Conservation (phyloP, 2,888 invertebrate species). For the Mimumesa dahlbomi region DNA sequence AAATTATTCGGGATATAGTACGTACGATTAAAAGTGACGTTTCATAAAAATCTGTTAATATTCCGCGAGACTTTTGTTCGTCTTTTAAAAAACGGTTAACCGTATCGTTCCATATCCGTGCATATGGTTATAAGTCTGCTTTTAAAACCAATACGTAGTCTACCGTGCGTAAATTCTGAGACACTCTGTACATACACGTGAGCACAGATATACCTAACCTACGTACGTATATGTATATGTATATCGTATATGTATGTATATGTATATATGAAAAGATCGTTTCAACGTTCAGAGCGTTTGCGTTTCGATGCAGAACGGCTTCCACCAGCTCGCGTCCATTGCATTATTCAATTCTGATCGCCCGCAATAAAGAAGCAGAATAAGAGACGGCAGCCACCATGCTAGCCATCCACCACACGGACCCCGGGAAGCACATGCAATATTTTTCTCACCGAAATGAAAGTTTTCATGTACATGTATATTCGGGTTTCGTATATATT, state of each 20-base stretch:
- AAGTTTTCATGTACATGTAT: constrained; percentile 30
- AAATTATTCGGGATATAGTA: too few species aligned
- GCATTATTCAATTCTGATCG: constrained; percentile 76
- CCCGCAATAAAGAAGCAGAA: constrained; percentile 72
- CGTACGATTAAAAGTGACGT: too few species aligned
- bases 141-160: neutral
- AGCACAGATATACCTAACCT: too few species aligned
- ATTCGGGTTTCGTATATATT: constrained; percentile 5
- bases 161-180: neutral
- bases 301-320: constrained; percentile 49
- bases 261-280: constrained; percentile 35
- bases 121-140: too few species aligned
- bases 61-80: too few species aligned
- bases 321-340: constrained; percentile 58
- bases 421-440: constrained; percentile 48
- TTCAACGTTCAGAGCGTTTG: constrained; percentile 23
- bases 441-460: constrained; percentile 56
- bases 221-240: neutral
- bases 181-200: neutral
- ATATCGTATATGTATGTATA: constrained; percentile 15
- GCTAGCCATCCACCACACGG: constrained; percentile 29
- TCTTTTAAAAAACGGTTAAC: too few species aligned
- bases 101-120: too few species aligned
- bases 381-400: constrained; percentile 61
- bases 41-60: too few species aligned